A percentile compares a stretch with the other conserved stretches of the same genome.
These are phyloP conservation scores for Meteorus colon DNA, from an alignment of 2,888 invertebrate species.

Conservation along the genomic window DNA sequence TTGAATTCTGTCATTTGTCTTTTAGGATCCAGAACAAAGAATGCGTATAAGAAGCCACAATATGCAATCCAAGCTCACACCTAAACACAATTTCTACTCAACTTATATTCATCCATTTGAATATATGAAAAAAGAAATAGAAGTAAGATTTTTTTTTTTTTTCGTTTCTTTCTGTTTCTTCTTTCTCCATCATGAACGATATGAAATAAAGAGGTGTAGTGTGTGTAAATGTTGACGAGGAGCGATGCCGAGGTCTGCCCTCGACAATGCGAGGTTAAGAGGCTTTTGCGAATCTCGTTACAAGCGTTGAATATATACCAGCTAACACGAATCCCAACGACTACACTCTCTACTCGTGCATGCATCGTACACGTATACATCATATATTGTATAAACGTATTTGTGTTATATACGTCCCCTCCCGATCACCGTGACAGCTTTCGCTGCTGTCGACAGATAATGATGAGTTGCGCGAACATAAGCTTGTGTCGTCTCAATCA, in stretches of 20 bases:
- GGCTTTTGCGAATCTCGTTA: conserved; percentile 71
- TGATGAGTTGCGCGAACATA: conserved; percentile 26
- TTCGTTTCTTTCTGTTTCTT: background rate
- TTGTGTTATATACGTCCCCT: background rate
- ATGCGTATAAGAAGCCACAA: no score
- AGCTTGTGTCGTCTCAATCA: conserved; percentile 22
- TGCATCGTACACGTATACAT: conserved; percentile 2
- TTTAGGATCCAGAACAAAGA: no score
- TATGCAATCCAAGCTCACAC: no score
- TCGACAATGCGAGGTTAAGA: conserved; percentile 60
- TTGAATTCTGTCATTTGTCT: no score
- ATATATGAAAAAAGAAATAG: no score
- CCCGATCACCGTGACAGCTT: conserved; percentile 29
- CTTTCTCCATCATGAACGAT: background rate
- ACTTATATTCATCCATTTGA: no score
- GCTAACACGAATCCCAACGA: conserved; percentile 69
- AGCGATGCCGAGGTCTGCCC: conserved; percentile 51
- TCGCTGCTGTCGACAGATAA: conserved; percentile 33
- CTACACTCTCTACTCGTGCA: conserved; percentile 42
- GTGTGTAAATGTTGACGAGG: conserved; percentile 13
- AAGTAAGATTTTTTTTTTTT: no score
- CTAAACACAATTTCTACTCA: no score
- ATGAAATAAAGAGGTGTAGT: background rate
- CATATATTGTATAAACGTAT: background rate
- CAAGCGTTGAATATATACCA: conserved; percentile 67